Conservation (phyloP, 1,140 invertebrate species). For the Zaprionus lachaisei region DNA sequence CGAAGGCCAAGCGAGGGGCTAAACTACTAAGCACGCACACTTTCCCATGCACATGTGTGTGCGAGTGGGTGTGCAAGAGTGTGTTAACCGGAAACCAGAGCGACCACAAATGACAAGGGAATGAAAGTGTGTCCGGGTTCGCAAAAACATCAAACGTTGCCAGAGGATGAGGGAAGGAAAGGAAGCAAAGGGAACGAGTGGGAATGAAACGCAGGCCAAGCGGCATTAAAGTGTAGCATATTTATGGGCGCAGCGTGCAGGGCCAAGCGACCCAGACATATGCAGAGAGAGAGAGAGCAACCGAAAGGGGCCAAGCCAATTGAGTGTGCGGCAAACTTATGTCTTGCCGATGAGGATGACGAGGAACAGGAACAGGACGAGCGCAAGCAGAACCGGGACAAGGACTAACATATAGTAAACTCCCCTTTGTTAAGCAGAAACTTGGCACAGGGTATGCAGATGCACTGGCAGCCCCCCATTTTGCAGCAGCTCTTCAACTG, state of each 20-base stretch:
- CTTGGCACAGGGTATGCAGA: conserved; percentile 6
- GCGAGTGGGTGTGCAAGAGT: conserved; percentile 23
- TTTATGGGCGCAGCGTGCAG: conserved; percentile 65
- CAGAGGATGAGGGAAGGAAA: background rate
- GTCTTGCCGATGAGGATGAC: conserved; percentile 6
- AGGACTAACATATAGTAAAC: background rate
- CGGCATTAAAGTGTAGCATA: conserved; percentile 70
- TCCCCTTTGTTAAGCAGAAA: conserved; percentile 22
- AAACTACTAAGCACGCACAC: conserved; percentile 53
- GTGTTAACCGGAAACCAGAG: conserved; percentile 73
- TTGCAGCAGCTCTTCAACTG: too few species aligned
- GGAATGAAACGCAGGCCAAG: conserved; percentile 11
- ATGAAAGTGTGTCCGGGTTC: conserved; percentile 46
- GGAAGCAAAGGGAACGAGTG: background rate
- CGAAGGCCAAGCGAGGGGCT: conserved; percentile 27
- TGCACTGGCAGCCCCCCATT: background rate
- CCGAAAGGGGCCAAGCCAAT: conserved; percentile 34
- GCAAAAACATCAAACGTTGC: conserved; percentile 67
- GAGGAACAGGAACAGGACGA: background rate
- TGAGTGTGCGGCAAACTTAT: conserved; percentile 41
- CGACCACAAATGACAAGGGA: conserved; percentile 78
- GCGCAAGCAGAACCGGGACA: background rate
- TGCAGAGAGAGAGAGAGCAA: conserved; percentile 20
- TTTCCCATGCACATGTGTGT: conserved; percentile 57
- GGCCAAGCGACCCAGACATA: conserved; percentile 11